Evolutionary conservation across 2,888 invertebrate genomes (phyloP).

Genomic region (Amiota communis): DNA sequence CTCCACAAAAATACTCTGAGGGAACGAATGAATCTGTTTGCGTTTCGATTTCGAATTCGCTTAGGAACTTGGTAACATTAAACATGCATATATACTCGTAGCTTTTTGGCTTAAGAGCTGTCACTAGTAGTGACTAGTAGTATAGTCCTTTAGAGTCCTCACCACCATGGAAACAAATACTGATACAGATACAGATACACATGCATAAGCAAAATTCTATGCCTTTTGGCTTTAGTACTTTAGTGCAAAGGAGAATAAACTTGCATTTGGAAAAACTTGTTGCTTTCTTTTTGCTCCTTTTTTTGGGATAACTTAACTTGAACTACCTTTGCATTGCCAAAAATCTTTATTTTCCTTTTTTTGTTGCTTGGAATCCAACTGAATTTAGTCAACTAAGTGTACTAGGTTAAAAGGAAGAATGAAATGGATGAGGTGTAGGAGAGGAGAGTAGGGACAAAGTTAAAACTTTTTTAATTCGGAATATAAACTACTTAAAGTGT

Average conservation of each 20-base stretch:
- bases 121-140: slow-evolving; percentile 15
- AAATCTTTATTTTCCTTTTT: no score
- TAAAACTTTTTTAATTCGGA: slow-evolving; percentile 58
- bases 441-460: slow-evolving; percentile 22
- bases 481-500: slow-evolving; percentile 62
- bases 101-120: background rate
- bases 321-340: no score
- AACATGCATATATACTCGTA: slow-evolving; percentile 18
- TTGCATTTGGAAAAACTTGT: slow-evolving; percentile 7
- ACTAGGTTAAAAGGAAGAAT: no score
- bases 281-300: background rate
- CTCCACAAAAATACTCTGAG: slow-evolving; percentile 26
- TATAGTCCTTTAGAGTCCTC: background rate
- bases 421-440: background rate
- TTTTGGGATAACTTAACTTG: no score
- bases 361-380: no score
- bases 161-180: background rate
- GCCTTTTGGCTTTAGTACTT: no score
- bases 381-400: no score
- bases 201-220: background rate
- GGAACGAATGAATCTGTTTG: background rate
- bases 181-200: background rate
- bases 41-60: background rate
- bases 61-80: slow-evolving; percentile 6
- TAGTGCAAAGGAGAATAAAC: no score